phyloP scores from a whole-genome alignment of 2,888 invertebrate genomes.

The Pristionchus entomophagus region DNA sequence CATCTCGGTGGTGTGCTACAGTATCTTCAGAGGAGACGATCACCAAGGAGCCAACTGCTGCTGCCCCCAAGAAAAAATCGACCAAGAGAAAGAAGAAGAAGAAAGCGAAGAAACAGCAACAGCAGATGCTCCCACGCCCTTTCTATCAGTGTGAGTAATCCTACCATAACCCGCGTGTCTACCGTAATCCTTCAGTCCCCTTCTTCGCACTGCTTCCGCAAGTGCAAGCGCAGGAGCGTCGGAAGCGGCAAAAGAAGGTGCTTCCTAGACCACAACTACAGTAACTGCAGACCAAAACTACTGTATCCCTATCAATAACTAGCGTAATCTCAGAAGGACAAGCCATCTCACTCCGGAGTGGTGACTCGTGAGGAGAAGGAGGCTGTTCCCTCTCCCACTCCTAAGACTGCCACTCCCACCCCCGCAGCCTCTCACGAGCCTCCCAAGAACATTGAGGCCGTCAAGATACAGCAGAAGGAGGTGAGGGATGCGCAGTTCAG shows the following conservation, averaged over 20 bases:
- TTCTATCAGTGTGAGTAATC: neutral
- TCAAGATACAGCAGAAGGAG: slow-evolving; percentile 33
- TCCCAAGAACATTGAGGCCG: slow-evolving; percentile 3
- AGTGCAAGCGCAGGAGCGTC: slow-evolving; percentile 16
- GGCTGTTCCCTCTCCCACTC: neutral
- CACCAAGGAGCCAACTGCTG: neutral
- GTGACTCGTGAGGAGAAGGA: neutral
- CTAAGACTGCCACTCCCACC: neutral
- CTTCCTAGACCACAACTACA: no score
- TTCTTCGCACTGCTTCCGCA: slow-evolving; percentile 2
- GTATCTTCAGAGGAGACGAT: neutral
- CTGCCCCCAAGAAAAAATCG: neutral
- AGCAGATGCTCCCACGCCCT: neutral
- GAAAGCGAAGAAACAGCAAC: neutral
- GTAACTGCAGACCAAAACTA: no score
- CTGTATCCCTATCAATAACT: neutral
- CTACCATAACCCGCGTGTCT: neutral
- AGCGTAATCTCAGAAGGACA: neutral
- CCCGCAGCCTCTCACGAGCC: neutral
- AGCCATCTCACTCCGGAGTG: no score
- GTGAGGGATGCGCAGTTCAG: no score
- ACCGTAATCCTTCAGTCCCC: slow-evolving; percentile 13
- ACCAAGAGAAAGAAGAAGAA: slow-evolving; percentile 12
- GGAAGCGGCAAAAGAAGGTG: slow-evolving; percentile 1
- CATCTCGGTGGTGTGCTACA: neutral